Evolutionary conservation across 2,113 vertebrate species (phyloP), one percentile per base, ranked within the genome.

Genomic region (Illadopsis cleaveri): DNA sequence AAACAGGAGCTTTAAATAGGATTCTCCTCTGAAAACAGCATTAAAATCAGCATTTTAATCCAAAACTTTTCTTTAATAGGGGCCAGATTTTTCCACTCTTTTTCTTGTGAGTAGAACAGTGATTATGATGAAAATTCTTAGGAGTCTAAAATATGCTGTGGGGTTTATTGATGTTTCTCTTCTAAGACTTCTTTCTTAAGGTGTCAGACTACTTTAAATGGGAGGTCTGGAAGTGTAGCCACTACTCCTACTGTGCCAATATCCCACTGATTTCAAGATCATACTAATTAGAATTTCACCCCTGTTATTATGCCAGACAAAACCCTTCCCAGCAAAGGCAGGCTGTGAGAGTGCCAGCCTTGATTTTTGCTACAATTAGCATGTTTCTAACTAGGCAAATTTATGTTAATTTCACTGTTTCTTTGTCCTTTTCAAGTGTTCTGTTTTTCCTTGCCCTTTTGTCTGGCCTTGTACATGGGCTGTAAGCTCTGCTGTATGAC

Each of bases 221-320:
- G 53, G 75, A 93, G 42, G 20, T 77, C 89, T 93, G 70, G 77
- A 96, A 91, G 53, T 13, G 30, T 38, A 96, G 66, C 78, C 62
- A 66, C 84, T 83, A 5, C 9, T 70, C 75, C 66, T 66, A 53
- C 90, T 83, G 64, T 81, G 79, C 71, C 0, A 0, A 48, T 66
- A 94, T 47, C 64, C 56, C 82, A 86, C 56, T 48, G 72, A 81
- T 92, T 90, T 86, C 80, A 81, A 70, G 71, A 89, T 90, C 76
- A 27, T 21, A 51, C 79, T 73, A 96, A 93, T 95, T 95, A 86
- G 81, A 88, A 15, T 47, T 71, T 90, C 82, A 60, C 47, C 53
- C 65, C 71, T 83, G 38, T 87, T 91, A 57, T 3, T 28, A 72
- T 54, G 70, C 70, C 81, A 57, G 70, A 82, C 42, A 90, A 88